Conservation (phyloP, 2,888 invertebrate genomes). For the Acronicta aceris region DNA sequence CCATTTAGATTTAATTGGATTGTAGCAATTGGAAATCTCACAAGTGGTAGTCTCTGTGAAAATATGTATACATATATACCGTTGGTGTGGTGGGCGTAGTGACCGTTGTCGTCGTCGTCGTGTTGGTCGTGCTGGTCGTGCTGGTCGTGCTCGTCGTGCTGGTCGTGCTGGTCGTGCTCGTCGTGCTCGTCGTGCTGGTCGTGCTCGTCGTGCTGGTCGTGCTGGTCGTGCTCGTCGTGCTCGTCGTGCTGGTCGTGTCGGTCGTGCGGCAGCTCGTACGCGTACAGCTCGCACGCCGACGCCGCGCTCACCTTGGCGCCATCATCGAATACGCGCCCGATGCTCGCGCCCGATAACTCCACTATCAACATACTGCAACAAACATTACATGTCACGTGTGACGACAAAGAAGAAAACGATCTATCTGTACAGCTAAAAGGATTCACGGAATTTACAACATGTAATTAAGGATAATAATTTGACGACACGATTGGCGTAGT, state of each 20-base stretch:
- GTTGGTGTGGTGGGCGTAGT: slow-evolving; percentile 24
- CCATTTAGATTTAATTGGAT: too few species aligned
- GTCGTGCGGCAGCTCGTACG: slow-evolving; percentile 52
- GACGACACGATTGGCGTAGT: too few species aligned
- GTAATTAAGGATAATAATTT: too few species aligned
- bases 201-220: slow-evolving; percentile 29
- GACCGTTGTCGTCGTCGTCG: slow-evolving; percentile 17
- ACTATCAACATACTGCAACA: slow-evolving; percentile 90
- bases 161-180: slow-evolving; percentile 30
- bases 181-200: too few species aligned
- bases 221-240: slow-evolving; percentile 32
- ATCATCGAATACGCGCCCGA: slow-evolving; percentile 90
- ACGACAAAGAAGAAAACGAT: too few species aligned
- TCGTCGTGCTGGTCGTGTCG: slow-evolving; percentile 30
- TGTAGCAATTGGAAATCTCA: too few species aligned
- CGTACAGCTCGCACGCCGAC: slow-evolving; percentile 68
- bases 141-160: slow-evolving; percentile 33
- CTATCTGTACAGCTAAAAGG: too few species aligned
- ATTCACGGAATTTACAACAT: too few species aligned
- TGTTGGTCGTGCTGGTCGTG: too few species aligned
- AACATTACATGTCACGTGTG: neutral
- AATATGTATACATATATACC: slow-evolving; percentile 24
- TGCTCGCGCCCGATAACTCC: slow-evolving; percentile 92
- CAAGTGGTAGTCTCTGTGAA: too few species aligned
- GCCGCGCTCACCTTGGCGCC: slow-evolving; percentile 83